These are phyloP conservation scores for Macaca mulatta DNA, from an alignment of 2,113 vertebrate species.

Conservation along the genomic window DNA sequence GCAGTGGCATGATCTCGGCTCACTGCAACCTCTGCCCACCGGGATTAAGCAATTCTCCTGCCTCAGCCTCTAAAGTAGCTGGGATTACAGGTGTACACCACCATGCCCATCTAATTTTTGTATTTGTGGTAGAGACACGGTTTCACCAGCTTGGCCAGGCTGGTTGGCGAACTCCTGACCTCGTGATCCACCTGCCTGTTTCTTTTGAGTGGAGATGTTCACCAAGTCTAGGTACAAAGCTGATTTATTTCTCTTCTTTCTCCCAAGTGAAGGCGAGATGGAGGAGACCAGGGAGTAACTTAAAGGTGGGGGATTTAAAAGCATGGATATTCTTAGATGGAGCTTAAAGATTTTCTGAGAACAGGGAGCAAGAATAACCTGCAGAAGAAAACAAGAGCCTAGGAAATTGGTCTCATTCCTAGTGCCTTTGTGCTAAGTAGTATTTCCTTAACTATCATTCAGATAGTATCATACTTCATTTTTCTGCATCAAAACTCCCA, in stretches of 20 bases:
- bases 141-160: too few species aligned
- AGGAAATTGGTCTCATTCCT: conserved; percentile 39
- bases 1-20: too few species aligned
- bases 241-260: neutral
- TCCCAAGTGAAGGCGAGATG: neutral
- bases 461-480: conserved; percentile 69
- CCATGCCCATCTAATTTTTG: too few species aligned
- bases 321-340: conserved; percentile 5
- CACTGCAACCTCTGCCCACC: too few species aligned
- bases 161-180: too few species aligned
- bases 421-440: conserved; percentile 48
- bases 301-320: neutral
- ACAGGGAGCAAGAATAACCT: neutral
- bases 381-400: neutral
- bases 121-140: too few species aligned
- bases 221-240: neutral
- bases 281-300: neutral
- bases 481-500: conserved; percentile 27
- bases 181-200: neutral
- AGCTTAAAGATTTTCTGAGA: conserved; percentile 16
- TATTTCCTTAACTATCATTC: conserved; percentile 68
- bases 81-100: too few species aligned
- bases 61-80: too few species aligned
- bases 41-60: too few species aligned
- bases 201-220: neutral